Base-by-base conservation (phyloP, 2,888 invertebrate species). In the Toxonevra muliebris region DNA sequence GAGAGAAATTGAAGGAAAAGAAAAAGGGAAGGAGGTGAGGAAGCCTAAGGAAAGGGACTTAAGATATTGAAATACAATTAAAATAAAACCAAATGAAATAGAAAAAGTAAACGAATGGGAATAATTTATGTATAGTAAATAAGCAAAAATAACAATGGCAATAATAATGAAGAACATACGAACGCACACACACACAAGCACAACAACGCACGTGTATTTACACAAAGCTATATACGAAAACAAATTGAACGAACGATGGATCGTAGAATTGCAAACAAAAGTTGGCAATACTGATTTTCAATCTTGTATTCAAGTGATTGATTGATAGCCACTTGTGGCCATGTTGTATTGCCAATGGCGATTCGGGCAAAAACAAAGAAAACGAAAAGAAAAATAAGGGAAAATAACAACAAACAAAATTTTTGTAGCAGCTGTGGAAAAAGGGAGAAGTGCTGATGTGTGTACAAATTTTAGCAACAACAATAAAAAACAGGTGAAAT, bases 311-410 rank as follows among this genome's bases (percentile, higher is more conserved):
- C 55, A 45, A 61, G 48, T 66, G 61, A 61, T 60, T 66, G 66
- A 66, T 66, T 66, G 66, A 66, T 65, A 19, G 50, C n/a, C 58
- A 65, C 61, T 66, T 66, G 66, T 54, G 60, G 61, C 61, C 41
- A 48, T 13, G 60, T 19, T 54, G 53, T 50, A 8, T 58, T 45
- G 19, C 55, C 20, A 20, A 1, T 13, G 20, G 40, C 43, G 48
- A 54, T 54, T 54, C 7, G 40, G 52, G 15, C 40, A 13, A 30
- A 30, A 30, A 30, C 30, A 30, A 30, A 30, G 30, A 30, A 30
- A 30, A 2, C 30, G 30, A 30, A 30, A 4, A 30, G 2, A 7
- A 30, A 7, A 30, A 43, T 19, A 63, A 2, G 19, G n/a, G 40
- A 20, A 45, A 20, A 45, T 9, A 30, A 30, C 30, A 7, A 30